Conservation (phyloP, 2,888 invertebrate species). For the Ferdinandea cuprea region DNA sequence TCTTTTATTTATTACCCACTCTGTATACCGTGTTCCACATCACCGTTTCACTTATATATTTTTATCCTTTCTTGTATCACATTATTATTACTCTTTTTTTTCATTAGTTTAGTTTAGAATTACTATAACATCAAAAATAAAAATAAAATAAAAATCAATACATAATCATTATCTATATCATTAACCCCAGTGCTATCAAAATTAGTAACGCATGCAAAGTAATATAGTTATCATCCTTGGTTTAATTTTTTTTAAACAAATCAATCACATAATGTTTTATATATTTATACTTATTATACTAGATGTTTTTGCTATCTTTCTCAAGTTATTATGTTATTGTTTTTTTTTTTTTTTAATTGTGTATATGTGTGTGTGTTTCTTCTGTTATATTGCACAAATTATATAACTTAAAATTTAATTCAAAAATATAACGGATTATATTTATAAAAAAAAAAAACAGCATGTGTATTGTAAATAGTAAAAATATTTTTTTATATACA, state of each 20-base stretch:
- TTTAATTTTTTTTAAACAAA: constrained; percentile 76
- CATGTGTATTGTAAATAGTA: constrained; percentile 61
- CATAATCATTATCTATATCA: constrained; percentile 24
- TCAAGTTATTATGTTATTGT: constrained; percentile 76
- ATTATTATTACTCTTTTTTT: constrained; percentile 54
- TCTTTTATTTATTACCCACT: not conserved
- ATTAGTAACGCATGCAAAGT: constrained; percentile 46
- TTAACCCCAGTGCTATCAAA: constrained; percentile 70
- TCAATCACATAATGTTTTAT: constrained; percentile 75
- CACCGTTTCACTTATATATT: constrained; percentile 29
- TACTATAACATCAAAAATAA: constrained; percentile 43
- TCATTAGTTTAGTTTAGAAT: too few species aligned
- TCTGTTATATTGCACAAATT: constrained; percentile 63
- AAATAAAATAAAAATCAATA: constrained; percentile 42
- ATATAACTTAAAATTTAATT: constrained; percentile 46
- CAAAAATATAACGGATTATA: constrained; percentile 21
- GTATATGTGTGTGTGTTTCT: constrained; percentile 16
- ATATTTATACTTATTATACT: constrained; percentile 62
- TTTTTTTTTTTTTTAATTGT: constrained; percentile 72
- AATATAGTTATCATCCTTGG: constrained; percentile 44
- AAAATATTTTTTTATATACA: constrained; percentile 26
- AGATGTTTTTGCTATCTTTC: constrained; percentile 76
- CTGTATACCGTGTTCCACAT: constrained; percentile 26
- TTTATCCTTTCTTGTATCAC: constrained; percentile 47
- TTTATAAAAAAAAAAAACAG: constrained; percentile 35